phyloP scores from a whole-genome alignment of 2,797 vertebrate genomes.

The Phoxinus dragarum region DNA sequence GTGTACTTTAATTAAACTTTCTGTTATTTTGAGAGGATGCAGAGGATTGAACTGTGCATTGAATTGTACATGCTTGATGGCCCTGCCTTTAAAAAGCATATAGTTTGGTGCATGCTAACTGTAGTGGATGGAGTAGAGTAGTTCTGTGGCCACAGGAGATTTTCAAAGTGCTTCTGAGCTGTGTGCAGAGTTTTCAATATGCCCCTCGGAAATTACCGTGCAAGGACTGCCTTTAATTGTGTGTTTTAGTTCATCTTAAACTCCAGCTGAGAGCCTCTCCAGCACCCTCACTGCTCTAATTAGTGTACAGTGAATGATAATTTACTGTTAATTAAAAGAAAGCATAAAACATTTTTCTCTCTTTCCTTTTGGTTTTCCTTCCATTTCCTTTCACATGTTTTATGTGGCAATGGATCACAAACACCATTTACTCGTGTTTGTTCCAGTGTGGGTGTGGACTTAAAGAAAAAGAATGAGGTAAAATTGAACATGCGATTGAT shows the following conservation, averaged over 20 bases:
- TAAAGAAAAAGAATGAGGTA: background rate
- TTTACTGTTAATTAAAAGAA: slow-evolving; percentile 23
- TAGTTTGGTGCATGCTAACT: slow-evolving; percentile 45
- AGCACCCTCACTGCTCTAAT: slow-evolving; percentile 29
- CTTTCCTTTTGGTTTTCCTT: background rate
- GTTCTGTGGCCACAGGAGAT: slow-evolving; percentile 42
- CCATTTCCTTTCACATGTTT: background rate
- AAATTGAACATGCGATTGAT: background rate
- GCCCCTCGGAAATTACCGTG: slow-evolving; percentile 45
- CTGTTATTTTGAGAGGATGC: background rate
- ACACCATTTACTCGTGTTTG: background rate
- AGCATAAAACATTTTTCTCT: slow-evolving; percentile 1
- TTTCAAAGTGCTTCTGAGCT: slow-evolving; percentile 36
- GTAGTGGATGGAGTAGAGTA: slow-evolving; percentile 45
- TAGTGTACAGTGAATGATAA: slow-evolving; percentile 21
- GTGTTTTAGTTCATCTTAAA: slow-evolving; percentile 44
- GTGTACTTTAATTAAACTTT: no score
- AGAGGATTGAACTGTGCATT: background rate
- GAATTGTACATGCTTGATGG: background rate
- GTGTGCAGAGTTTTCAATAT: slow-evolving; percentile 34
- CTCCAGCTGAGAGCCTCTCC: slow-evolving; percentile 23
- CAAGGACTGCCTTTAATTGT: slow-evolving; percentile 37
- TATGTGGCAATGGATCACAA: background rate
- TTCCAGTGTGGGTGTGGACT: background rate
- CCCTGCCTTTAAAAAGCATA: slow-evolving; percentile 51